Evolutionary conservation across 2,113 vertebrate genomes (phyloP).

Genomic region (Penelope pileata): DNA sequence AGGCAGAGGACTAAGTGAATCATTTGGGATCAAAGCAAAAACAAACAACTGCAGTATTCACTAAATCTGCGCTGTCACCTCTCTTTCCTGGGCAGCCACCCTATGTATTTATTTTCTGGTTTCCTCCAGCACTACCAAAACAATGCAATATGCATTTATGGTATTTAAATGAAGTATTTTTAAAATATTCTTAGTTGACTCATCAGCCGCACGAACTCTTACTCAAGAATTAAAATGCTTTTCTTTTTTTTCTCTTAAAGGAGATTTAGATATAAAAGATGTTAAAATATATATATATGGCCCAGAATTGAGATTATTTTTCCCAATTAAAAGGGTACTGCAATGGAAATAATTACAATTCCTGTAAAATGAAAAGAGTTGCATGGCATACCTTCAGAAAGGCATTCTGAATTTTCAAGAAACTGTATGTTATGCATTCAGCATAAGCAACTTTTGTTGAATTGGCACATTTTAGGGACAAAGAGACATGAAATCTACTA

Average conservation of each 20-base stretch:
- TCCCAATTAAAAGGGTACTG: neutral
- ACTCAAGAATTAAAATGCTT: neutral
- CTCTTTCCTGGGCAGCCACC: constrained; percentile 42
- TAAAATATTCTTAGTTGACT: constrained; percentile 39
- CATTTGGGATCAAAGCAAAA: constrained; percentile 45
- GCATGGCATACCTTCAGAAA: neutral
- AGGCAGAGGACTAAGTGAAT: constrained; percentile 22
- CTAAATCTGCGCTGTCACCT: constrained; percentile 55
- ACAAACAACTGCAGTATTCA: constrained; percentile 46
- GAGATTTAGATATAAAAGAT: neutral
- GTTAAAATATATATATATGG: neutral
- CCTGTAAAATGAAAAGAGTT: neutral
- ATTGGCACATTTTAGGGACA: neutral
- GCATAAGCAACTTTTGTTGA: neutral
- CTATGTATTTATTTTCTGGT: neutral
- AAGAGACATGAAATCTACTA: neutral
- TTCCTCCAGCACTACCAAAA: constrained; percentile 39
- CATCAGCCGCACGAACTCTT: constrained; percentile 46
- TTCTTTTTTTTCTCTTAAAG: neutral
- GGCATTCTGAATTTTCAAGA: neutral
- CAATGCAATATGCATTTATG: constrained; percentile 37
- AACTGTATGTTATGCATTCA: neutral
- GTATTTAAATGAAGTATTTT: constrained; percentile 45
- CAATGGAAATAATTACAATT: neutral
- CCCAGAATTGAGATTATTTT: neutral